Evolutionary conservation across 1,140 invertebrate species (phyloP), one percentile per base, ranked within the genome.

Genomic region (Eurosta solidaginis): DNA sequence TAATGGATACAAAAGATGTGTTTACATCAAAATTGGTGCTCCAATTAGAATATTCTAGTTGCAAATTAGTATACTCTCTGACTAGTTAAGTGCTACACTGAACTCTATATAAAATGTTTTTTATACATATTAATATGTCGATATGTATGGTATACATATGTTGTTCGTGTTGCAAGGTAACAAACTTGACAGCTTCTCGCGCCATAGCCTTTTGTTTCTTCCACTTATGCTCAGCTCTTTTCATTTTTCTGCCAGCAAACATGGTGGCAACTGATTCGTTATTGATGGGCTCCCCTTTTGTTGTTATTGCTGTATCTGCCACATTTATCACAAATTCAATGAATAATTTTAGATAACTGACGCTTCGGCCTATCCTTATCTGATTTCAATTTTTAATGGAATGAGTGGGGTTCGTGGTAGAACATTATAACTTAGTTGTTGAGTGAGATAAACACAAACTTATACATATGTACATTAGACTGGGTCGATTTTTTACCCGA

Each of bases 321-420:
- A 68, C 59, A 85, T 85, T 85, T 85, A 85, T 85, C 84, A 85
- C 84, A 85, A 85, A 85, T 85, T 85, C 84, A 85, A 85, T 85
- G 84, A 85, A 85, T 85, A 85, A 85, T 85, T 84, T 85, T 85
- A 84, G 83, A 83, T 84, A 83, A 82, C 84, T 83, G 84, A 82
- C 84, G 83, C 85, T 82, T 83, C 84, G 81, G 84, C 82, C 84
- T 83, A 85, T 85, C 84, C 82, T 85, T 85, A 85, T 85, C 84
- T 85, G 84, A 85, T 85, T 84, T 81, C 82, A 85, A 83, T 83
- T 81, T 82, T 82, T 83, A 83, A 83, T 83, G 83, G 80, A 82
- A 40, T 29, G 17, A 40, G 33, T 68, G 2, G 3, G 12, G 17
- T 9, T 20, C 22, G 6, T 68, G 33, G 33, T 68, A 7, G n/a